These are phyloP conservation scores for Drosophila pegasa DNA, from an alignment of 2,888 invertebrate species.

Conservation along the genomic window DNA sequence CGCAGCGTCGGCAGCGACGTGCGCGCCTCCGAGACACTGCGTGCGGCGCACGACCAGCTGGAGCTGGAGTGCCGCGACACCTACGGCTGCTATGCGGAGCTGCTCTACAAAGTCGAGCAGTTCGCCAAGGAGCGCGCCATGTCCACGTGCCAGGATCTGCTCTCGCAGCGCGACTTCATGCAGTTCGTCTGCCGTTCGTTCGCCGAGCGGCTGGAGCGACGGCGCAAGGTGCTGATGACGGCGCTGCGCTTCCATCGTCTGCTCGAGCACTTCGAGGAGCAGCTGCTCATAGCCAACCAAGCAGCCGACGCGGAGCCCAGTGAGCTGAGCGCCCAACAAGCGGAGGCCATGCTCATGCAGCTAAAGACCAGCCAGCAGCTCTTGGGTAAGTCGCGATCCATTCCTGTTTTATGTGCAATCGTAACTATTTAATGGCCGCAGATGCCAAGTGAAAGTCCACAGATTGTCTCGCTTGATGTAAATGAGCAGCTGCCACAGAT, in stretches of 20 bases:
- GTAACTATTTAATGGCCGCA: constrained; percentile 29
- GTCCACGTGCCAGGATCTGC: constrained; percentile 87
- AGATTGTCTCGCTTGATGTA: constrained; percentile 13
- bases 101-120: constrained; percentile 89
- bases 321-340: constrained; percentile 83
- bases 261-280: constrained; percentile 89
- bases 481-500: constrained; percentile 9
- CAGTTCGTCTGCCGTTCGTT: constrained; percentile 92
- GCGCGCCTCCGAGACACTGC: constrained; percentile 89
- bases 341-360: constrained; percentile 86
- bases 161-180: constrained; percentile 92
- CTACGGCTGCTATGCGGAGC: constrained; percentile 91
- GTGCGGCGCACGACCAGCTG: constrained; percentile 90
- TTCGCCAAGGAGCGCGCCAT: constrained; percentile 85
- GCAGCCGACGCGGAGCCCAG: constrained; percentile 60
- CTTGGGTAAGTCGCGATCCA: constrained; percentile 86
- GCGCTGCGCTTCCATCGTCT: constrained; percentile 91
- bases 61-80: constrained; percentile 92
- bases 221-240: constrained; percentile 90
- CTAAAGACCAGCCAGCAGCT: constrained; percentile 87
- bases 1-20: constrained; percentile 90
- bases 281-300: constrained; percentile 86
- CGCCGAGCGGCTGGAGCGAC: constrained; percentile 89
- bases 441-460: constrained; percentile 42
- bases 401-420: constrained; percentile 15